Percentiles rank a stretch among this genome's conserved stretches.
phyloP scores from a whole-genome alignment of 2,888 invertebrate species.

The Lapara coniferarum region DNA sequence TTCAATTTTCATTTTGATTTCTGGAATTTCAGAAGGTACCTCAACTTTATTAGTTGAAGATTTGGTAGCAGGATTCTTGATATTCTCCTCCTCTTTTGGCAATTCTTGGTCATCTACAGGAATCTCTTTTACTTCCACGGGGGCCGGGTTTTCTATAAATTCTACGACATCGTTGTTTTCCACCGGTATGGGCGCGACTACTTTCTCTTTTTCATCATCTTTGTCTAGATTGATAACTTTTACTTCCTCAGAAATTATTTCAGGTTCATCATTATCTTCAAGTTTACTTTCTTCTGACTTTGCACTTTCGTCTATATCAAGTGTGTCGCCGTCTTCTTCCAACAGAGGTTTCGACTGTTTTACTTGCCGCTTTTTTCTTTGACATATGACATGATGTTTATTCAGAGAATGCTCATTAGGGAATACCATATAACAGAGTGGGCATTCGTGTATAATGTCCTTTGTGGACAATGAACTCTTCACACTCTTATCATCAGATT shows the following conservation, averaged over 20 bases:
- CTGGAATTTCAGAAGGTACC: constrained; percentile 38
- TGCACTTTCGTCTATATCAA: constrained; percentile 34
- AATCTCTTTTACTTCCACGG: constrained; percentile 35
- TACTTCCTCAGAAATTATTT: constrained; percentile 37
- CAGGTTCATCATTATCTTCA: constrained; percentile 34
- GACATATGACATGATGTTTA: constrained; percentile 71
- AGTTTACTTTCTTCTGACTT: constrained; percentile 35
- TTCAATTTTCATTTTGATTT: constrained; percentile 48
- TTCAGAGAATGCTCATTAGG: constrained; percentile 79
- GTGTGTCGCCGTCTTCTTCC: constrained; percentile 36
- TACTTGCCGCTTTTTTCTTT: constrained; percentile 72
- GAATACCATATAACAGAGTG: constrained; percentile 81
- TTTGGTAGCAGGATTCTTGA: not conserved
- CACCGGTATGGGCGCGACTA: constrained; percentile 28
- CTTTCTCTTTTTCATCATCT: constrained; percentile 29
- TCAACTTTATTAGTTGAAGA: constrained; percentile 14
- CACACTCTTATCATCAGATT: constrained; percentile 74
- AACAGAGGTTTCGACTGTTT: constrained; percentile 51
- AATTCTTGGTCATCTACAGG: constrained; percentile 34
- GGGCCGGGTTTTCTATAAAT: constrained; percentile 28
- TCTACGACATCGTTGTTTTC: constrained; percentile 21
- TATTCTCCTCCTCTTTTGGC: constrained; percentile 35
- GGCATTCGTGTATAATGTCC: constrained; percentile 81
- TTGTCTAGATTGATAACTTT: constrained; percentile 29
- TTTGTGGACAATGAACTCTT: constrained; percentile 73